A percentile compares a stretch with the other conserved stretches of the same genome.
Conservation (phyloP, 2,797 vertebrate genomes). For the Tadarida brasiliensis region DNA sequence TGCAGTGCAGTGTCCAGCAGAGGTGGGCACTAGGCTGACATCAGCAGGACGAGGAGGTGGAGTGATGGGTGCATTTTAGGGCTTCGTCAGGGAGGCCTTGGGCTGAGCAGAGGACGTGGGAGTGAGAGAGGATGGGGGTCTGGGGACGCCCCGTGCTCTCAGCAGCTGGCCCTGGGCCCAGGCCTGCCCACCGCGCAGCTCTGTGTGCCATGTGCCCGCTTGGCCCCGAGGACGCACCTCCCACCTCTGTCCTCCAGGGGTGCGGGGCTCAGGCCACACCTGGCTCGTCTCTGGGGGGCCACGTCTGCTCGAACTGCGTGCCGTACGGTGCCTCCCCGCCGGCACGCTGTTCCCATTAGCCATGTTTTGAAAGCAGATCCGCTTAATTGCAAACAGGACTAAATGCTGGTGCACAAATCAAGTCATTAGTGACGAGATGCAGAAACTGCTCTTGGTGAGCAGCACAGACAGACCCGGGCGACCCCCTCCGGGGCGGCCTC, state of each 20-base stretch:
- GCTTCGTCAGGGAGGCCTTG: neutral
- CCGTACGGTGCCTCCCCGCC: constrained; percentile 57
- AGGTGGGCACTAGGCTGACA: neutral
- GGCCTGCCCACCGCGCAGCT: rapidly evolving
- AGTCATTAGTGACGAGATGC: constrained; percentile 66
- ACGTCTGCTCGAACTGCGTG: neutral
- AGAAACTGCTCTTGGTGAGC: neutral
- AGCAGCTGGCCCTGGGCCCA: neutral
- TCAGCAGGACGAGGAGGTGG: neutral
- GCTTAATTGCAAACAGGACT: constrained; percentile 73
- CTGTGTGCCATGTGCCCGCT: neutral
- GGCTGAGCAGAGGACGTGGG: neutral
- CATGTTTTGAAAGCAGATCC: constrained; percentile 81
- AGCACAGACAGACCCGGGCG: neutral
- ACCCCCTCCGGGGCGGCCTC: neutral
- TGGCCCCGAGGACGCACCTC: too few relatives aligned
- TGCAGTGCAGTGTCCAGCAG: neutral
- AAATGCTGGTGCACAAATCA: constrained; percentile 80
- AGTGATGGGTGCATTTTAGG: neutral
- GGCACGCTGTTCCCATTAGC: constrained; percentile 69
- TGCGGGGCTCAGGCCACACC: neutral
- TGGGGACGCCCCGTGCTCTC: neutral
- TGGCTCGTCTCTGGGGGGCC: neutral
- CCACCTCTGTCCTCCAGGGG: neutral
- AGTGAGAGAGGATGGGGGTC: neutral